Evolutionary conservation across 2,888 invertebrate species (phyloP).

Genomic region (Eretmocerus hayati): DNA sequence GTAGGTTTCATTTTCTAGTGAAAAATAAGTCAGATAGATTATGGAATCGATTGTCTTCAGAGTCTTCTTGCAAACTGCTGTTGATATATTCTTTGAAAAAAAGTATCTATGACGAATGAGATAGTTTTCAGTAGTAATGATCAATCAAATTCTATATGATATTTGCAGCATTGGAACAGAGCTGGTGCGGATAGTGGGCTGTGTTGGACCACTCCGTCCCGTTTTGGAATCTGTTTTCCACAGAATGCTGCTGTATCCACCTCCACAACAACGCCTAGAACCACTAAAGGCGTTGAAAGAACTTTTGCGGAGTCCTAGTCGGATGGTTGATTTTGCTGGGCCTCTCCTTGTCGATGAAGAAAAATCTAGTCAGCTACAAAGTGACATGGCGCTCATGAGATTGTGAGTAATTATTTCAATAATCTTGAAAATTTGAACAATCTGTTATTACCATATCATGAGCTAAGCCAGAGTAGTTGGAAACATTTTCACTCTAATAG

Average conservation of each 20-base stretch:
- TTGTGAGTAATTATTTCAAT: slow-evolving; percentile 56
- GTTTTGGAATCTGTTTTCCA: slow-evolving; percentile 91
- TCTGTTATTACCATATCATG: too few relatives aligned
- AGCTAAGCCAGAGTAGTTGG: too few relatives aligned
- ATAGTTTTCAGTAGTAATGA: too few relatives aligned
- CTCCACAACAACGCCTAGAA: slow-evolving; percentile 76
- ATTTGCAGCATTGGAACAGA: slow-evolving; percentile 74
- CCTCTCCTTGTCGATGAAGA: slow-evolving; percentile 56
- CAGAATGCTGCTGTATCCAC: slow-evolving; percentile 83
- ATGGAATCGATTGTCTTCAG: too few relatives aligned
- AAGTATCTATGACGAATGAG: too few relatives aligned
- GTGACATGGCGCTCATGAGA: slow-evolving; percentile 76
- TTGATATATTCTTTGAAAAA: too few relatives aligned
- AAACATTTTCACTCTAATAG: too few relatives aligned
- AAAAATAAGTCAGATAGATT: too few relatives aligned
- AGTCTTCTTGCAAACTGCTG: too few relatives aligned
- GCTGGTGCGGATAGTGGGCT: slow-evolving; percentile 79
- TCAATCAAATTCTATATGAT: too few relatives aligned
- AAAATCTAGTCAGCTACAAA: slow-evolving; percentile 55
- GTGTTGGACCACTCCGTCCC: slow-evolving; percentile 78
- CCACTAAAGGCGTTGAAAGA: slow-evolving; percentile 78
- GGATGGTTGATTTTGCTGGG: slow-evolving; percentile 67
- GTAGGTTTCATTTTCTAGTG: too few relatives aligned
- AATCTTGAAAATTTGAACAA: too few relatives aligned
- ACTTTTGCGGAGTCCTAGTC: slow-evolving; percentile 69